These are phyloP conservation scores for Campoletis raptor DNA, from an alignment of 2,888 invertebrate genomes.

Conservation along the genomic window DNA sequence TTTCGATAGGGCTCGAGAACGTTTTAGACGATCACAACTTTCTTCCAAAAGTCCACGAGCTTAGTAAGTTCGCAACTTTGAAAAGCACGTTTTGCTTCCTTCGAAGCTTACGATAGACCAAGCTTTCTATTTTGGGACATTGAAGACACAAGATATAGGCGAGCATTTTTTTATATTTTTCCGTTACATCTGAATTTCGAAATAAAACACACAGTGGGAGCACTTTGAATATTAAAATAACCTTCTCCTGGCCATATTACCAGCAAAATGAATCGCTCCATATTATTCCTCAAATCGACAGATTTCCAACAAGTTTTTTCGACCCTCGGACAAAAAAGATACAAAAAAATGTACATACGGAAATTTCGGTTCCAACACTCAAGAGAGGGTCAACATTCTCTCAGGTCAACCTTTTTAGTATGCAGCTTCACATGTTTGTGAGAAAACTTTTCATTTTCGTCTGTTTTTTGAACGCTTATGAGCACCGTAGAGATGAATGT, in stretches of 20 bases:
- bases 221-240: not conserved
- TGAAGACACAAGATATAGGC: constrained; percentile 13
- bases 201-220: not conserved
- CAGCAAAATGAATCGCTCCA: too few species aligned
- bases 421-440: too few species aligned
- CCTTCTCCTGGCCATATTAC: not conserved
- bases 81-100: constrained; percentile 64
- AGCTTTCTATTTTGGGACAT: constrained; percentile 40
- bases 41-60: constrained; percentile 75
- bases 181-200: not conserved
- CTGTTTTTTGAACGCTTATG: not conserved
- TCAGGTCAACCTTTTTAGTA: too few species aligned
- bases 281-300: too few species aligned
- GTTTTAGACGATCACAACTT: constrained; percentile 66
- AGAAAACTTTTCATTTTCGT: not conserved
- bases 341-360: too few species aligned
- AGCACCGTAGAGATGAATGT: not conserved
- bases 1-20: constrained; percentile 20
- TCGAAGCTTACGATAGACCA: constrained; percentile 16
- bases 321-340: too few species aligned
- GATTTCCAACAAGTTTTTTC: too few species aligned
- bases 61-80: constrained; percentile 75
- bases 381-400: too few species aligned
- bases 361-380: too few species aligned
- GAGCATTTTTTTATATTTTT: not conserved